These are phyloP conservation scores for Percopsis omiscomaycus DNA, from an alignment of 2,797 vertebrate species.

Conservation along the genomic window DNA sequence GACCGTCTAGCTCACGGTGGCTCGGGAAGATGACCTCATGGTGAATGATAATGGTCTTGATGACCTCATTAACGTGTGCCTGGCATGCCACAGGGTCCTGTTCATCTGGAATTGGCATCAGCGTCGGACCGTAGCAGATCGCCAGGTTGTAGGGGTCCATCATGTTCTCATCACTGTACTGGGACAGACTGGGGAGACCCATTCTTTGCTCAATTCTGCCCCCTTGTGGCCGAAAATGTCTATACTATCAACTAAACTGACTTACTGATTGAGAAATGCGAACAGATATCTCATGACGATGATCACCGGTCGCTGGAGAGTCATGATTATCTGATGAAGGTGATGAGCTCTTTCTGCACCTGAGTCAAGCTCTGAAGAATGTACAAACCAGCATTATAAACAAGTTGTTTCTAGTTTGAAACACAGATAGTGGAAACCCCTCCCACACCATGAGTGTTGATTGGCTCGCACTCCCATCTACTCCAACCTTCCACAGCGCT, in stretches of 20 bases:
- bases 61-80: slow-evolving; percentile 98
- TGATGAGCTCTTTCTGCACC: slow-evolving; percentile 90
- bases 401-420: neutral
- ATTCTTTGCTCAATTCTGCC: neutral
- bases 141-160: slow-evolving; percentile 99
- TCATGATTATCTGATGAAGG: slow-evolving; percentile 90
- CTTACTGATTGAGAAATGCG: slow-evolving; percentile 98
- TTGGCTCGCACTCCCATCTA: too few relatives aligned
- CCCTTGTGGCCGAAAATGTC: slow-evolving; percentile 5
- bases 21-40: slow-evolving; percentile 94
- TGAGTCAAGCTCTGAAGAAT: slow-evolving; percentile 87
- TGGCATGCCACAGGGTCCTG: slow-evolving; percentile 97
- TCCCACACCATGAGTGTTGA: too few relatives aligned
- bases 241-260: slow-evolving; percentile 18
- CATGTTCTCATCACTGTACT: slow-evolving; percentile 99
- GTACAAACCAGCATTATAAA: neutral
- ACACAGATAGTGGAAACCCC: neutral
- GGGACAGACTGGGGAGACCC: slow-evolving; percentile 83
- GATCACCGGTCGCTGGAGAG: slow-evolving; percentile 88
- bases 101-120: slow-evolving; percentile 97
- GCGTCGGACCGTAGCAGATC: slow-evolving; percentile 97
- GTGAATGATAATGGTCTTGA: slow-evolving; percentile 95
- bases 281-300: slow-evolving; percentile 99
- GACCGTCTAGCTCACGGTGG: slow-evolving; percentile 90
- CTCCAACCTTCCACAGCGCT: too few relatives aligned